Percentiles rank a stretch among this genome's conserved stretches.
These are phyloP conservation scores for Axis porcinus DNA, from an alignment of 2,113 vertebrate genomes.

Conservation along the genomic window DNA sequence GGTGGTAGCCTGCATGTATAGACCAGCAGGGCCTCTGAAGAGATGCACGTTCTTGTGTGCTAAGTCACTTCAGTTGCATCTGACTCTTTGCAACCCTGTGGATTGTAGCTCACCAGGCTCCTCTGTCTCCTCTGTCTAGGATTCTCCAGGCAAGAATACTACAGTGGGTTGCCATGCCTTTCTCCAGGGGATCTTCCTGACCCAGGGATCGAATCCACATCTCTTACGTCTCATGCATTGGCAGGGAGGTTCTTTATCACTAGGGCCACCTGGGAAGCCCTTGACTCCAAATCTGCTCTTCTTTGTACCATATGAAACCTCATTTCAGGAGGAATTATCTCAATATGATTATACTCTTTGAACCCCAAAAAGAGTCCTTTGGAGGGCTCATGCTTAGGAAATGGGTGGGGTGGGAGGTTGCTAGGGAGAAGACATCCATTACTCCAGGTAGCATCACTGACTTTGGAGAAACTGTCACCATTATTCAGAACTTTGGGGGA, in stretches of 20 bases:
- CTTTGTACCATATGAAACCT: neutral
- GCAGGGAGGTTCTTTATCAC: neutral
- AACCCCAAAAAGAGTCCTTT: neutral
- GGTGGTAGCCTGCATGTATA: neutral
- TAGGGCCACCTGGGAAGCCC: neutral
- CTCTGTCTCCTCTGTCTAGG: neutral
- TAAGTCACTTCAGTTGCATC: neutral
- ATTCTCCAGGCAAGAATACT: neutral
- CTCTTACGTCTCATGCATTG: neutral
- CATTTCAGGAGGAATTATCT: neutral
- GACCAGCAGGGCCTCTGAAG: neutral
- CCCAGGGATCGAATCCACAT: neutral
- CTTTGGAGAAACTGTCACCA: neutral
- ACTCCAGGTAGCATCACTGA: neutral
- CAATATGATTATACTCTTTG: neutral
- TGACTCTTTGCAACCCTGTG: neutral
- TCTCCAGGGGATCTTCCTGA: neutral
- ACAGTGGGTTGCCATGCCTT: neutral
- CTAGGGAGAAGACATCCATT: neutral
- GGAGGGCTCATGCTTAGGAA: neutral
- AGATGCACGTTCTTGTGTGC: neutral
- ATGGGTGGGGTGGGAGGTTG: accelerated
- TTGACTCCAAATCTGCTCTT: neutral
- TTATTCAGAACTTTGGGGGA: neutral
- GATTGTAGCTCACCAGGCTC: neutral